These are phyloP conservation scores for Mellivora capensis DNA, from an alignment of 2,113 vertebrate genomes.

Conservation along the genomic window DNA sequence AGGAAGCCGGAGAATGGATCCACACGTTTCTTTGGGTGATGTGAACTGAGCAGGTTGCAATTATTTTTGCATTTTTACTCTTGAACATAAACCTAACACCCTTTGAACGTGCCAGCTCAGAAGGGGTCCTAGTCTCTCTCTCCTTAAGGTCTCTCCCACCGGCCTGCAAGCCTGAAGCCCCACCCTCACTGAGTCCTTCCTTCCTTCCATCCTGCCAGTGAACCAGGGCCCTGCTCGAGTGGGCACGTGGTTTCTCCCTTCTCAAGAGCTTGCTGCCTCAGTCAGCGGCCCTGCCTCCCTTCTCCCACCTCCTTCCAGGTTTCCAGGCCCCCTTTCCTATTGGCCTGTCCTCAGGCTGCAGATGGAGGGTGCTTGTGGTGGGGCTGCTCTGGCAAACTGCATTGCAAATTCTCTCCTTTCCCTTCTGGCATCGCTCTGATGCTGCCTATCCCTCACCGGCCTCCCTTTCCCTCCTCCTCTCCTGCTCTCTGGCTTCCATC, in stretches of 20 bases:
- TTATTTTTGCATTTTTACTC: neutral
- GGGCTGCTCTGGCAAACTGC: neutral
- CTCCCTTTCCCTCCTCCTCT: neutral
- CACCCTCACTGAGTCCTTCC: neutral
- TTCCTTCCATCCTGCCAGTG: neutral
- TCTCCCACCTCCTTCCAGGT: fast-evolving
- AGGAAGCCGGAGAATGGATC: neutral
- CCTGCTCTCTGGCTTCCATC: neutral
- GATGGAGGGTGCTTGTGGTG: too few species aligned
- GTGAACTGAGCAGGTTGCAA: neutral
- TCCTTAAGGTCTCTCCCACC: neutral
- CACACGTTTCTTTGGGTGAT: neutral
- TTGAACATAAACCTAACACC: neutral
- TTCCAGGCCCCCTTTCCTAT: neutral
- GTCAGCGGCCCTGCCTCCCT: neutral
- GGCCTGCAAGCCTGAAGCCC: neutral
- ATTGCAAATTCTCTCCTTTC: neutral
- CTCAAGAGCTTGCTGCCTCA: neutral
- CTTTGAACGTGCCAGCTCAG: neutral
- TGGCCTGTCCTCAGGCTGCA: neutral
- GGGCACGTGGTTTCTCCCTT: neutral
- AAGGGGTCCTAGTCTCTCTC: neutral
- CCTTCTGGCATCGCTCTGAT: too few species aligned
- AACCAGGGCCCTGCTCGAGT: neutral
- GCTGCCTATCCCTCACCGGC: neutral